Evolutionary conservation across 23 tunicate genomes (phyloP).

Genomic region (Trididemnum miniatum): DNA sequence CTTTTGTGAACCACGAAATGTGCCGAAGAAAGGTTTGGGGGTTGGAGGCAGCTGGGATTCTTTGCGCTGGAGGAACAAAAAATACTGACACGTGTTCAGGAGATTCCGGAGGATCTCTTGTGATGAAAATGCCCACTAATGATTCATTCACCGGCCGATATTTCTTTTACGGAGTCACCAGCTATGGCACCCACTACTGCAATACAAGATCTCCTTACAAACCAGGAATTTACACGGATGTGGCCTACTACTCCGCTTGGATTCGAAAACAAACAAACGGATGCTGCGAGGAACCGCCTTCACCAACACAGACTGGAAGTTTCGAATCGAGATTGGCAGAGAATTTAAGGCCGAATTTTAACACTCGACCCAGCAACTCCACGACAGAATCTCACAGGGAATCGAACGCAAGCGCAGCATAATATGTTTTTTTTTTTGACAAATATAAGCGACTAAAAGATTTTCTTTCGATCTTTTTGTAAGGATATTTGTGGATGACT

Average conservation of each 20-base stretch:
- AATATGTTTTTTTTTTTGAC: too few relatives aligned
- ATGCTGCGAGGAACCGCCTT: not conserved
- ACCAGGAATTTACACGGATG: constrained; percentile 44
- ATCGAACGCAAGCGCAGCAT: too few relatives aligned
- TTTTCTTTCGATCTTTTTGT: too few relatives aligned
- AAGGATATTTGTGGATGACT: too few relatives aligned
- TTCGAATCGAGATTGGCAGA: too few relatives aligned
- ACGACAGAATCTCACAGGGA: too few relatives aligned
- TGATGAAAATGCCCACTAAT: constrained; percentile 1
- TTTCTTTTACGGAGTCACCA: constrained; percentile 45
- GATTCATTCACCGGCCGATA: constrained; percentile 1
- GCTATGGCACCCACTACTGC: constrained; percentile 55
- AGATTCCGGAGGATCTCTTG: constrained; percentile 60
- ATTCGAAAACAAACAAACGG: constrained; percentile 28
- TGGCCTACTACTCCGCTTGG: constrained; percentile 15
- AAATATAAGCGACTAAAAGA: too few relatives aligned
- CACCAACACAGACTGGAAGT: too few relatives aligned
- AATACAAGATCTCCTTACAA: constrained; percentile 27
- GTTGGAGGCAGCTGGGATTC: constrained; percentile 14
- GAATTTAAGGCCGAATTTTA: too few relatives aligned
- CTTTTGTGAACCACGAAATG: constrained; percentile 20
- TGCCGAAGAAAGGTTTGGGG: constrained; percentile 38
- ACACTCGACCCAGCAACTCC: too few relatives aligned
- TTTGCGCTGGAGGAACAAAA: constrained; percentile 45
- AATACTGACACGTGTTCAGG: constrained; percentile 48